phyloP scores from a whole-genome alignment of 2,888 invertebrate genomes.

The Empis livida region DNA sequence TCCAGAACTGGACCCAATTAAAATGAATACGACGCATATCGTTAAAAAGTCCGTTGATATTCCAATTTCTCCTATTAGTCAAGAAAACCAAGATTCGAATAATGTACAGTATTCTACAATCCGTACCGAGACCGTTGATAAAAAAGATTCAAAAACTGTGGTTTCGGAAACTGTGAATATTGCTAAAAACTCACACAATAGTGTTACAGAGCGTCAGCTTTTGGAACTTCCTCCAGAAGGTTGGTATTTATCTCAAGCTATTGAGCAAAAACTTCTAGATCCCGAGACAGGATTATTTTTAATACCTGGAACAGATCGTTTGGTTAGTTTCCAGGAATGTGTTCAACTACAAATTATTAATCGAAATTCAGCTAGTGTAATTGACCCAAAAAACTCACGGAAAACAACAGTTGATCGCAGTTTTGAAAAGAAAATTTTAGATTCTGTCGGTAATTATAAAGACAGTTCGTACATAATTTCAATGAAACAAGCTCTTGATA shows the following conservation, averaged over 20 bases:
- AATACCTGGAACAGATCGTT: slow-evolving; percentile 74
- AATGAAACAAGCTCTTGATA: slow-evolving; percentile 62
- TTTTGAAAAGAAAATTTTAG: slow-evolving; percentile 64
- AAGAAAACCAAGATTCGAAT: slow-evolving; percentile 39
- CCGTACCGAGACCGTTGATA: slow-evolving; percentile 21
- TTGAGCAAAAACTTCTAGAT: slow-evolving; percentile 69
- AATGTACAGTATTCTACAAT: slow-evolving; percentile 1
- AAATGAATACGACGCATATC: slow-evolving; percentile 25
- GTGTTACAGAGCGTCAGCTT: slow-evolving; percentile 48
- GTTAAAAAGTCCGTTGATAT: slow-evolving; percentile 31
- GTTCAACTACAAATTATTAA: slow-evolving; percentile 75
- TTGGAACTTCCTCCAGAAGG: slow-evolving; percentile 73
- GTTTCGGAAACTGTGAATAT: slow-evolving; percentile 36
- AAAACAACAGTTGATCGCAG: slow-evolving; percentile 55
- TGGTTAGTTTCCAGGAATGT: slow-evolving; percentile 77
- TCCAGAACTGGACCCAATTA: slow-evolving; percentile 28
- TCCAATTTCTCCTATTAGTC: slow-evolving; percentile 19
- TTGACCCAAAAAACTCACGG: slow-evolving; percentile 62
- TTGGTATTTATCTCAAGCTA: slow-evolving; percentile 72
- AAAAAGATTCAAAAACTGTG: slow-evolving; percentile 33
- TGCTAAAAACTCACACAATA: slow-evolving; percentile 36
- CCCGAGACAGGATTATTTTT: slow-evolving; percentile 70
- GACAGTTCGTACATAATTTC: slow-evolving; percentile 40
- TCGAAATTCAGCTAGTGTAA: slow-evolving; percentile 64
- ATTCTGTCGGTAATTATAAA: slow-evolving; percentile 63